A percentile compares a stretch with the other conserved stretches of the same genome.
These are phyloP conservation scores for Hycleus cichorii DNA, from an alignment of 1,140 invertebrate genomes.

Conservation along the genomic window DNA sequence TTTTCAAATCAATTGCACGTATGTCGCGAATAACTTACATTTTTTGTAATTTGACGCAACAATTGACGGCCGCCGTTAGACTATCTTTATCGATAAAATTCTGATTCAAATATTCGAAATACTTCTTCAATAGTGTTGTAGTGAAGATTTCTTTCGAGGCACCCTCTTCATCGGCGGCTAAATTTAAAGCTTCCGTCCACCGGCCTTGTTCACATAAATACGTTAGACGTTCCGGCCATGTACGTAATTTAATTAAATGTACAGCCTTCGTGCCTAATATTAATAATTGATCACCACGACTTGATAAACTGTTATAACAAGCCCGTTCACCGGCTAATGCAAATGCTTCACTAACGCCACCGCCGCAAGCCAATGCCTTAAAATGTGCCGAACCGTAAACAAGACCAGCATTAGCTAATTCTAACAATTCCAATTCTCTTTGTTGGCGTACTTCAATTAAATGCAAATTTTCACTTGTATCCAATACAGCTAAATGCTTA, in stretches of 20 bases:
- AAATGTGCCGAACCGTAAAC: slow-evolving; percentile 91
- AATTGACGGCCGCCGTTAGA: slow-evolving; percentile 37
- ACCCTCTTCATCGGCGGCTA: slow-evolving; percentile 40
- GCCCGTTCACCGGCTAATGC: slow-evolving; percentile 67
- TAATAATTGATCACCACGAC: slow-evolving; percentile 72
- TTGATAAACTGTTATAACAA: slow-evolving; percentile 84
- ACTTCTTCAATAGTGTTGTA: slow-evolving; percentile 29
- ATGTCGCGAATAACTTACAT: slow-evolving; percentile 39
- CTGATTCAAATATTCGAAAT: slow-evolving; percentile 33
- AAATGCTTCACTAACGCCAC: slow-evolving; percentile 55
- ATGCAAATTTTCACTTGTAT: slow-evolving; percentile 78
- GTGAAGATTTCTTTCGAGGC: slow-evolving; percentile 33
- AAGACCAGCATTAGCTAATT: slow-evolving; percentile 75
- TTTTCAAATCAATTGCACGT: too few relatives aligned
- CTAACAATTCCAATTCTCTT: slow-evolving; percentile 73
- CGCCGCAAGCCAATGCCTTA: slow-evolving; percentile 73
- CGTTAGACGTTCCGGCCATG: slow-evolving; percentile 72
- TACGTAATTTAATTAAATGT: slow-evolving; percentile 71
- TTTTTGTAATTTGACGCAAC: slow-evolving; percentile 39
- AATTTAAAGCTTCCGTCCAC: slow-evolving; percentile 53
- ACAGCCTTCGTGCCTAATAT: slow-evolving; percentile 76
- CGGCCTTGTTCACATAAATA: slow-evolving; percentile 60
- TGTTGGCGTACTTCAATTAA: slow-evolving; percentile 83
- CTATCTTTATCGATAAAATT: slow-evolving; percentile 36
- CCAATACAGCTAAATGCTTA: slow-evolving; percentile 75